Evolutionary conservation across 2,113 vertebrate genomes (phyloP).

Genomic region (Micronycteris hirsuta): DNA sequence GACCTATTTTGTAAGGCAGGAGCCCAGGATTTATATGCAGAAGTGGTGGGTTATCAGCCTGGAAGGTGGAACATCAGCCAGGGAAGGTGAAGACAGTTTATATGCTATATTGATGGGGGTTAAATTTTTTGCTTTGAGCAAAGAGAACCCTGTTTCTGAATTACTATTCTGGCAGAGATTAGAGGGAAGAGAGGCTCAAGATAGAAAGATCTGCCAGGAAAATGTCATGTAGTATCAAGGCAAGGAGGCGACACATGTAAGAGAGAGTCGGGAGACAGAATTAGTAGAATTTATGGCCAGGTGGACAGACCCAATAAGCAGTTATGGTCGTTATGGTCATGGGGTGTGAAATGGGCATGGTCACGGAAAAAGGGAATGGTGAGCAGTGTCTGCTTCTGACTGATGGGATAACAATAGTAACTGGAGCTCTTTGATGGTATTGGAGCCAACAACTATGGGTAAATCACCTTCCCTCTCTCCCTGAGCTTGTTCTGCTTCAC

Average conservation of each 20-base stretch:
- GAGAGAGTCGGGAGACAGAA: neutral
- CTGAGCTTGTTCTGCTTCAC: neutral
- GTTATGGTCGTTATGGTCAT: neutral
- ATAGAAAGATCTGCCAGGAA: neutral
- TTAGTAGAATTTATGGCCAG: neutral
- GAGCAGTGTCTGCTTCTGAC: neutral
- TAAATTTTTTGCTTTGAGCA: neutral
- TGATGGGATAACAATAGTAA: neutral
- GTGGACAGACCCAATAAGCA: neutral
- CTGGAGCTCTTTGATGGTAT: neutral
- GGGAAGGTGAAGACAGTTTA: neutral
- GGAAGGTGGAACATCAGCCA: neutral
- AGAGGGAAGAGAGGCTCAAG: neutral
- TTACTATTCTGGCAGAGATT: neutral
- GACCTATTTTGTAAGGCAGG: neutral
- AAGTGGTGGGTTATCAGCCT: neutral
- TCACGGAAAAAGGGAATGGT: neutral
- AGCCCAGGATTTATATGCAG: neutral
- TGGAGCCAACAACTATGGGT: neutral
- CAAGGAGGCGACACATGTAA: neutral
- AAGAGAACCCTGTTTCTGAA: neutral
- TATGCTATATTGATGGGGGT: neutral
- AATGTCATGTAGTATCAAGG: neutral
- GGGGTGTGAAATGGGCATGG: neutral
- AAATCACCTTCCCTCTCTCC: neutral